Evolutionary conservation across 2,888 invertebrate genomes (phyloP), one percentile per base, ranked within the genome.

Genomic region (Agrochola litura): DNA sequence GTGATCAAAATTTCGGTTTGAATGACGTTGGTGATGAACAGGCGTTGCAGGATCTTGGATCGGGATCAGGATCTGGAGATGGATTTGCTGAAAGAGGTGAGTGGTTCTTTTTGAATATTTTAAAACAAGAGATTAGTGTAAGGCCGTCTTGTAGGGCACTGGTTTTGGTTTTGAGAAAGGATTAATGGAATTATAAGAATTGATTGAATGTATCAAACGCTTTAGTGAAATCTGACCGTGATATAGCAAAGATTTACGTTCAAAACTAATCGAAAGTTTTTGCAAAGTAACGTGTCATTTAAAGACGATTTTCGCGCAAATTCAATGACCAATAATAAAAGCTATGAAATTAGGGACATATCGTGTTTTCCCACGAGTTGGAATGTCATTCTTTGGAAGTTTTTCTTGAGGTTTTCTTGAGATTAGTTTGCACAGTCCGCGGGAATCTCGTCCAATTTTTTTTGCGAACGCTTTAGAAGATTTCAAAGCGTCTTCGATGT

Each of bases 81-180:
- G 97, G 97, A 65, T 97, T 97, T 88, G 96, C 97, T 84, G 98
- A 98, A 89, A 97, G 98, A 97, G 98, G 98, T 98, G 94, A 96
- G 97, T 95, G 67, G 8, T 54, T 30, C 14, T 56, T 49, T 54
- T 60, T 10, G 0, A 1, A 14, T 22, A 8, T n/a, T 25, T 73
- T 46, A 6, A 22, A 22, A 19, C 6, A 19, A 16, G 41, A 46
- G 1, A n/a, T 0, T 46, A 22, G 12, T 22, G 5, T 49, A n/a
- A 22, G 54, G 14, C 22, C 22, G 9, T 54, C 22, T 22, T 54
- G 1, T 37, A 73, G 37, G 60, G 10, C 12, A 52, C 0, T 46
- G 79, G 79, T 61, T 77, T 56, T 10, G 46, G 70, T 22, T 54
- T 70, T 56, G 60, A 22, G 72, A 63, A 74, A 43, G 43, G 30